These are phyloP conservation scores for Drosophila vallismaia DNA, from an alignment of 2,888 invertebrate genomes.

Conservation along the genomic window DNA sequence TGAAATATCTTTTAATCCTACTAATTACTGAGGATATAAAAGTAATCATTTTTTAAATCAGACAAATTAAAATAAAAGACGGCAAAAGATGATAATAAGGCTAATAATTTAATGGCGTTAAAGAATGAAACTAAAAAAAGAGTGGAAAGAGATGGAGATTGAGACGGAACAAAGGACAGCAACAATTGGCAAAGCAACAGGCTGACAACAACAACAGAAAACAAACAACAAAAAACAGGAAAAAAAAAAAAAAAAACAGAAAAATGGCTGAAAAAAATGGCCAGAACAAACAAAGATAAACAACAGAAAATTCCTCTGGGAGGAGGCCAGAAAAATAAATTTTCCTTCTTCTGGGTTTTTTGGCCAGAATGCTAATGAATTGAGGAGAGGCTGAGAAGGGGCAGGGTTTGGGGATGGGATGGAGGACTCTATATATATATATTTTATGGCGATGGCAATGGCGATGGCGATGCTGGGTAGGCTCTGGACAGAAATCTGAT, in stretches of 20 bases:
- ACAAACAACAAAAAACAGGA: neutral
- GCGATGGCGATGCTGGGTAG: neutral
- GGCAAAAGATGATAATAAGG: neutral
- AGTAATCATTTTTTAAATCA: too few relatives aligned
- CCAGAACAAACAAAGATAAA: constrained; percentile 27
- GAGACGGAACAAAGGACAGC: constrained; percentile 6
- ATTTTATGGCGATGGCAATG: neutral
- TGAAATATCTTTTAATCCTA: too few relatives aligned
- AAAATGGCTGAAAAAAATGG: constrained; percentile 6
- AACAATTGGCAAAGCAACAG: constrained; percentile 30
- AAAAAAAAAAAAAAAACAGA: constrained; percentile 21
- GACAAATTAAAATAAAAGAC: neutral
- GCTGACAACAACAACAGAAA: neutral
- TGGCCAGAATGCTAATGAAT: constrained; percentile 75
- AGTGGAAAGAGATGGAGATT: neutral
- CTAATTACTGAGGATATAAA: too few relatives aligned
- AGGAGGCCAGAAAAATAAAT: constrained; percentile 31
- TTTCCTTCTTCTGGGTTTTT: neutral
- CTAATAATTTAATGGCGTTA: neutral
- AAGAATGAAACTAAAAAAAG: neutral
- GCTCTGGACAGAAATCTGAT: constrained; percentile 54
- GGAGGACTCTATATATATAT: constrained; percentile 8
- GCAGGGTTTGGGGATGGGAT: constrained; percentile 5
- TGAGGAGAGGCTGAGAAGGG: constrained; percentile 2
- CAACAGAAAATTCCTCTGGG: constrained; percentile 26